Evolutionary conservation across 2,888 invertebrate species (phyloP).

Genomic region (Deilephila porcellus): DNA sequence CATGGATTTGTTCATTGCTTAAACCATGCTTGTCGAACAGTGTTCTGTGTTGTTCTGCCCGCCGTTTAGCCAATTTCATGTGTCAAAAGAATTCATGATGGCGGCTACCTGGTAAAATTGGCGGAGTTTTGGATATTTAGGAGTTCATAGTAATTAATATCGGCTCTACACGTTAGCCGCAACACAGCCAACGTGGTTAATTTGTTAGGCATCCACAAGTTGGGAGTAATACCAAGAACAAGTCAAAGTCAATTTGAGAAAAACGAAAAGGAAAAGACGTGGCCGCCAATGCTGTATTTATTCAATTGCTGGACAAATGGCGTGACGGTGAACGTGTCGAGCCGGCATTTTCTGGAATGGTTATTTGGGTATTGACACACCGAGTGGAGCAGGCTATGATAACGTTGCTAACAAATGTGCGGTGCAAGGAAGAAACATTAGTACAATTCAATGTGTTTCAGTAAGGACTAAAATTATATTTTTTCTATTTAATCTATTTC

Average conservation of each 20-base stretch:
- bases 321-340: too few relatives aligned
- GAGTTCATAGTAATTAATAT: background rate
- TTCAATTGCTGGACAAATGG: too few relatives aligned
- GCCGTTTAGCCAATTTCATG: background rate
- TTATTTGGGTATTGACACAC: background rate
- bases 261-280: too few relatives aligned
- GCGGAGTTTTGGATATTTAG: background rate
- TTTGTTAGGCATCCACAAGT: too few relatives aligned
- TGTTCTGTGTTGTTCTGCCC: constrained; percentile 8
- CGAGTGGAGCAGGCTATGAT: background rate
- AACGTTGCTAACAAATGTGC: background rate
- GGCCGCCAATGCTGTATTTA: too few relatives aligned
- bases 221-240: too few relatives aligned
- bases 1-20: constrained; percentile 22
- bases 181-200: too few relatives aligned
- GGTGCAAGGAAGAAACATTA: background rate
- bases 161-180: too few relatives aligned
- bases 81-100: background rate
- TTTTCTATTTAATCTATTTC: background rate
- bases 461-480: background rate
- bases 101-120: background rate
- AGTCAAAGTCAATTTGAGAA: too few relatives aligned
- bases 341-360: background rate
- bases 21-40: constrained; percentile 18
- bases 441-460: background rate